Conservation (phyloP, 2,888 invertebrate species). For the Folsomia candida region DNA sequence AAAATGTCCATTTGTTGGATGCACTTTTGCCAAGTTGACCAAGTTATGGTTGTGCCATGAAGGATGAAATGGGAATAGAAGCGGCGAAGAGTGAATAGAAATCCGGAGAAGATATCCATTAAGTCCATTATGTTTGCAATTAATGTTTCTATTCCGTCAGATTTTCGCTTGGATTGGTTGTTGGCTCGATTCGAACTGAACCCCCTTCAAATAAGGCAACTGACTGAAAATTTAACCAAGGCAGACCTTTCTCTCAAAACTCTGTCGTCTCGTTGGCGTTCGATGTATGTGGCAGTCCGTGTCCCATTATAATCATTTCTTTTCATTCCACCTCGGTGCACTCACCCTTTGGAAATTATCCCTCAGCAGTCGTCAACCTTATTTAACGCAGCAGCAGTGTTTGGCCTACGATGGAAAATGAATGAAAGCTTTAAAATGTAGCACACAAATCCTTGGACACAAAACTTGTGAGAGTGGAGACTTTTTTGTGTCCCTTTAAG, state of each 20-base stretch:
- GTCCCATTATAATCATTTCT: constrained; percentile 4
- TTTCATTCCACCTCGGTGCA: constrained; percentile 11
- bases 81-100: too few relatives aligned
- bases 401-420: too few relatives aligned
- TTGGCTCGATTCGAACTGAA: constrained; percentile 15
- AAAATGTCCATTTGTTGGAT: too few relatives aligned
- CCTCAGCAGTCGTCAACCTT: constrained; percentile 15
- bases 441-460: too few relatives aligned
- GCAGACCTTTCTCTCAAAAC: constrained; percentile 17
- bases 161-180: constrained; percentile 17
- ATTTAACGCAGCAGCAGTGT: too few relatives aligned
- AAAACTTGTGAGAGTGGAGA: too few relatives aligned
- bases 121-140: constrained; percentile 49
- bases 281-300: constrained; percentile 10
- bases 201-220: constrained; percentile 2
- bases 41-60: too few relatives aligned
- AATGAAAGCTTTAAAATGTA: too few relatives aligned
- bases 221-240: constrained; percentile 18
- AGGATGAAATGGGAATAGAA: constrained; percentile 5
- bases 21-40: too few relatives aligned
- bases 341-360: constrained; percentile 16
- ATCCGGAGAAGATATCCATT: constrained; percentile 42
- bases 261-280: constrained; percentile 13
- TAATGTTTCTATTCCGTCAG: constrained; percentile 42
- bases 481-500: too few relatives aligned